Conservation (phyloP, 2,888 invertebrate genomes). For the Cepaea hortensis region DNA sequence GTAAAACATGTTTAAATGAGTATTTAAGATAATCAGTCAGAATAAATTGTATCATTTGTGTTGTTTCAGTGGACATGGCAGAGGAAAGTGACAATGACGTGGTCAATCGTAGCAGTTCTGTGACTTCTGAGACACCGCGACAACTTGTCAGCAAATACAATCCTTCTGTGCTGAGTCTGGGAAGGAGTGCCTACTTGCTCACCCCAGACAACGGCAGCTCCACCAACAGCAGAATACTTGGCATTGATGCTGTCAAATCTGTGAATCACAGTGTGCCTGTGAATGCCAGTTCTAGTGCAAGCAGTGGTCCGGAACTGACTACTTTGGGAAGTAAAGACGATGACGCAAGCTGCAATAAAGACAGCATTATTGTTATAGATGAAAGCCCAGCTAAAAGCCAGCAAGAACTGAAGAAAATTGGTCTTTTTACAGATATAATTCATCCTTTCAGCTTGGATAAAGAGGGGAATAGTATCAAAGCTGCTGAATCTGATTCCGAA, state of each 20-base stretch:
- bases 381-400: slow-evolving; percentile 37
- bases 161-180: background rate
- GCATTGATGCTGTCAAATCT: background rate
- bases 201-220: background rate
- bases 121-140: background rate
- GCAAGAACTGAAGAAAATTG: background rate
- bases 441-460: background rate
- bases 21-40: background rate
- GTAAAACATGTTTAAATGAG: too few species aligned
- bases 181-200: background rate
- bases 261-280: background rate
- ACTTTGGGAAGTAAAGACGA: background rate
- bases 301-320: background rate
- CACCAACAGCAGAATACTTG: too few species aligned
- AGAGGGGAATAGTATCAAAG: background rate
- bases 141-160: background rate
- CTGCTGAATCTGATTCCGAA: background rate
- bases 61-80: slow-evolving; percentile 27
- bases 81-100: slow-evolving; percentile 7
- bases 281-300: background rate
- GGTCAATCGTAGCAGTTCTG: background rate
- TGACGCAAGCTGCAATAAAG: too few species aligned
- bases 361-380: slow-evolving; percentile 25
- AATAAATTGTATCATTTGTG: background rate
- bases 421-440: background rate